phyloP scores from a whole-genome alignment of 2,888 invertebrate genomes.

The Dynastes tityus region DNA sequence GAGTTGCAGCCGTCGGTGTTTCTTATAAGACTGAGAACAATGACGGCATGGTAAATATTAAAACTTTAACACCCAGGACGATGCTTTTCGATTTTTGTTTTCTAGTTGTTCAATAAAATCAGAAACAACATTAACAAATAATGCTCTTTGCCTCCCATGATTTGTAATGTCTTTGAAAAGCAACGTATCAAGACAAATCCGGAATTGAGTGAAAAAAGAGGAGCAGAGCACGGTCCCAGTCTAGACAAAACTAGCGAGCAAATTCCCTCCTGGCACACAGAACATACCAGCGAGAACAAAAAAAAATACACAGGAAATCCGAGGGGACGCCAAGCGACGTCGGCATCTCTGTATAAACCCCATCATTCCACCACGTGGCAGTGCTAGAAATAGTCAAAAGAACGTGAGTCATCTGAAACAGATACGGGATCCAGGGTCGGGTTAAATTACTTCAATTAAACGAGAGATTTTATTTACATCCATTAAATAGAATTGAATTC shows the following conservation, averaged over 20 bases:
- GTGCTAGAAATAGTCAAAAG: constrained; percentile 59
- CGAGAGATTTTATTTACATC: background rate
- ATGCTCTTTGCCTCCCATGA: constrained; percentile 5
- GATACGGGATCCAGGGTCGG: constrained; percentile 44
- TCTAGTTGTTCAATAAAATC: background rate
- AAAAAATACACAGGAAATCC: constrained; percentile 47
- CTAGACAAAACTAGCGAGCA: constrained; percentile 43
- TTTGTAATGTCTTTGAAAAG: constrained; percentile 29
- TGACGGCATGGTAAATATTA: background rate
- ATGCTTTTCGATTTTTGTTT: background rate
- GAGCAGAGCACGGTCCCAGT: constrained; percentile 19
- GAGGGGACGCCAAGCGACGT: constrained; percentile 44
- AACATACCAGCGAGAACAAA: constrained; percentile 34
- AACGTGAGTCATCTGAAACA: constrained; percentile 57
- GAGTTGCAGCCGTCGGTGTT: background rate
- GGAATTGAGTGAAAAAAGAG: constrained; percentile 39
- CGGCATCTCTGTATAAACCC: constrained; percentile 44
- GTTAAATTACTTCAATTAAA: constrained; percentile 30
- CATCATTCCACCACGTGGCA: constrained; percentile 58
- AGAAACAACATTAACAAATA: constrained; percentile 22
- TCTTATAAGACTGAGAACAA: background rate
- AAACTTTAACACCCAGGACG: background rate
- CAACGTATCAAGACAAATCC: constrained; percentile 37
- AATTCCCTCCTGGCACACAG: constrained; percentile 43
- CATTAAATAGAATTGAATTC: background rate